Evolutionary conservation across 2,113 vertebrate genomes (phyloP), one percentile per base, ranked within the genome.

Genomic region (Cettia cetti): DNA sequence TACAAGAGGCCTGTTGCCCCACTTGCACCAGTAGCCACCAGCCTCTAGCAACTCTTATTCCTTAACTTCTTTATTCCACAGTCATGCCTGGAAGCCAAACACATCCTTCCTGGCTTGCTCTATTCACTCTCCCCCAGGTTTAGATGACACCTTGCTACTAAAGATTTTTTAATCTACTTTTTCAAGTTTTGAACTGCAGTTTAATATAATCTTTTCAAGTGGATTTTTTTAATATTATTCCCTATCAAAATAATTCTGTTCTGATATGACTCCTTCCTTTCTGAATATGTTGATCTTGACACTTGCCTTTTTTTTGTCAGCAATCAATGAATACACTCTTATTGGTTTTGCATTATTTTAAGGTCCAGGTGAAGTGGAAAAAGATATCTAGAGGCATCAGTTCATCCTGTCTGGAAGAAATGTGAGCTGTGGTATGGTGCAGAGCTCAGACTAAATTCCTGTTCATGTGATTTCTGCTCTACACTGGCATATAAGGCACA

Each of bases 1-100:
- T 17, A 10, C 2, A 54, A 26, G 19, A 80, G 42, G 3, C 6
- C 2, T 64, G 4, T 44, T 60, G 18, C 27, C 19, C 1, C 3
- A 28, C 13, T 39, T 66, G 30, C 37, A 27, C 8, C 28, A 31
- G 15, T 8, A 82, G 39, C 52, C 40, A 9, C 56, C 19, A 42
- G 20, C 28, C 8, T 42, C 35, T 24, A 37, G 44, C 22, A 13
- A 3, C 17, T 65, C 2, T 5, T 28, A 9, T 3, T 79, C 16
- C 21, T 88, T 30, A 61, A 13, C 3, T 30, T 89, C 44, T 54
- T 78, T 59, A 82, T 76, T 89, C 39, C 27, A 42, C 27, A 69
- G 54, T 21, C 40, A 37, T 23, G 3, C 4, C 40, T 82, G 40
- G 31, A 76, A 82, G 26, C 7, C n/a, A 56, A 82, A 50, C 15